Conservation (phyloP, 2,888 invertebrate species). For the Biston stratarius region DNA sequence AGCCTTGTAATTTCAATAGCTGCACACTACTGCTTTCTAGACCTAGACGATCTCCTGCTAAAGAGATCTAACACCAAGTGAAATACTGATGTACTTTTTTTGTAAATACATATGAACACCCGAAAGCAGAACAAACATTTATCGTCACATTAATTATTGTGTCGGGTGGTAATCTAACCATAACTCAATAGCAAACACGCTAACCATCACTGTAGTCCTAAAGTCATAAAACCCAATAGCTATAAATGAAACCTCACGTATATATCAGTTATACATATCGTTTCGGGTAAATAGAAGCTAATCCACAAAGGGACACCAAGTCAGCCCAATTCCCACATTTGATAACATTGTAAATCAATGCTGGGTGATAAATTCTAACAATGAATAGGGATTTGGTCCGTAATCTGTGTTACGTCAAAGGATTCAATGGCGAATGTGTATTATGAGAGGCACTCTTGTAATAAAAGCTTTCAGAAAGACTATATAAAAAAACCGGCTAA, state of each 20-base stretch:
- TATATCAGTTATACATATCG: constrained; percentile 11
- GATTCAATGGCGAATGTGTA: constrained; percentile 1
- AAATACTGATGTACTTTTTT: too few relatives aligned
- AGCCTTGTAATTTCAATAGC: too few relatives aligned
- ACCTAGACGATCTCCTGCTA: too few relatives aligned
- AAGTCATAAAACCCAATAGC: constrained; percentile 3
- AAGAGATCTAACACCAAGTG: too few relatives aligned
- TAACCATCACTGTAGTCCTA: background rate
- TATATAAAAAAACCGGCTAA: background rate
- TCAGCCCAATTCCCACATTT: constrained; percentile 19
- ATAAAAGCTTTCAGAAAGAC: background rate
- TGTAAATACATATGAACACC: too few relatives aligned
- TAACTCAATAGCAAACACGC: too few relatives aligned
- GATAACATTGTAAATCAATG: constrained; percentile 37
- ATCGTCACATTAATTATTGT: too few relatives aligned
- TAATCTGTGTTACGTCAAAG: constrained; percentile 11
- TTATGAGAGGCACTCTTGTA: constrained; percentile 1
- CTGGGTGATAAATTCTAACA: constrained; percentile 18
- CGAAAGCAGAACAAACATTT: too few relatives aligned
- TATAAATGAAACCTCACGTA: constrained; percentile 16
- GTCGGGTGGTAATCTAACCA: too few relatives aligned
- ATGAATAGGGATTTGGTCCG: constrained; percentile 14
- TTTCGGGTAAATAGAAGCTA: constrained; percentile 22
- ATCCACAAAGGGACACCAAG: constrained; percentile 29
- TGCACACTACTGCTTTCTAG: too few relatives aligned